phyloP scores from a whole-genome alignment of 2,797 vertebrate genomes.

The Enteromius fasciolatus region DNA sequence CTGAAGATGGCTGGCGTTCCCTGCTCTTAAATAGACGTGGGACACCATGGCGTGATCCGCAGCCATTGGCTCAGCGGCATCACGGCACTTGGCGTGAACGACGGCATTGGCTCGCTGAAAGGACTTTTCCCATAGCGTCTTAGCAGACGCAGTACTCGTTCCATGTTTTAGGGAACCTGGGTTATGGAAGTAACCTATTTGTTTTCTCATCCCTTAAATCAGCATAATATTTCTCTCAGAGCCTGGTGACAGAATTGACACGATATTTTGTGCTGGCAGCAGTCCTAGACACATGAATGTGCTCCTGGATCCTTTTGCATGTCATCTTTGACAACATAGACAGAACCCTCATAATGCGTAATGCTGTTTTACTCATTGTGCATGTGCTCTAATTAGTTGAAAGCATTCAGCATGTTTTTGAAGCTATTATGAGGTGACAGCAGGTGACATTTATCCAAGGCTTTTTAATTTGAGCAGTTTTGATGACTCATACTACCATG shows the following conservation, averaged over 20 bases:
- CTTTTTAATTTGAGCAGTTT: slow-evolving; percentile 10
- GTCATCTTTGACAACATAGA: slow-evolving; percentile 37
- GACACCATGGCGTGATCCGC: too few species aligned
- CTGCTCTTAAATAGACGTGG: too few species aligned
- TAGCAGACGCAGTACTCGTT: too few species aligned
- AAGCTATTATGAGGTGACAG: background rate
- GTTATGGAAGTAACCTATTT: too few species aligned
- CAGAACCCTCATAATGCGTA: slow-evolving; percentile 18
- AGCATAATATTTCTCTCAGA: slow-evolving; percentile 46
- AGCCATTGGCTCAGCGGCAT: too few species aligned
- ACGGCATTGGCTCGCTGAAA: too few species aligned
- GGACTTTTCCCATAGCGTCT: too few species aligned
- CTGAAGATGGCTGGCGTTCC: too few species aligned
- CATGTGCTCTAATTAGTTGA: slow-evolving; percentile 31
- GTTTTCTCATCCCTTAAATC: slow-evolving; percentile 1
- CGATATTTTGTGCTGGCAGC: slow-evolving; percentile 54
- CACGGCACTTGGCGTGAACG: too few species aligned
- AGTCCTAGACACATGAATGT: slow-evolving; percentile 54
- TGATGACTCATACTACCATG: slow-evolving; percentile 12
- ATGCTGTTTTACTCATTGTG: slow-evolving; percentile 41
- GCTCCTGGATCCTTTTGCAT: slow-evolving; percentile 43
- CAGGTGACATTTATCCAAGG: slow-evolving; percentile 12
- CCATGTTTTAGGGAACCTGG: too few species aligned
- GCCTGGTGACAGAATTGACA: slow-evolving; percentile 53
- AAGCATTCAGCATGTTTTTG: slow-evolving; percentile 5